phyloP scores from a whole-genome alignment of 2,113 vertebrate species.

The Pavo muticus region DNA sequence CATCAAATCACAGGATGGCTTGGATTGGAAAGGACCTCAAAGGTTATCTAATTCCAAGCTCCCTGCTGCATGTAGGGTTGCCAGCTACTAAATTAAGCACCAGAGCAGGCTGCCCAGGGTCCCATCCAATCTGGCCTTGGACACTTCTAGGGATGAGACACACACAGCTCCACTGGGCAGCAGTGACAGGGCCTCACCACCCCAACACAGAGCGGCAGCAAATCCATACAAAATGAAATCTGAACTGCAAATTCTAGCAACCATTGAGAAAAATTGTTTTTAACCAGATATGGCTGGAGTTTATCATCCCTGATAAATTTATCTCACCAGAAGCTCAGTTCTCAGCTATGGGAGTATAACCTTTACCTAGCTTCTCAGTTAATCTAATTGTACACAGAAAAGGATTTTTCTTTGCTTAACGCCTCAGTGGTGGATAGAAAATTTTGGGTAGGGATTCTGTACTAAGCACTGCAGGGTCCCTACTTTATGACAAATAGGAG shows the following conservation, averaged over 20 bases:
- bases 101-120: too few relatives aligned
- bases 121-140: too few relatives aligned
- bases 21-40: too few relatives aligned
- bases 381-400: not conserved
- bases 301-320: not conserved
- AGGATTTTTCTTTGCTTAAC: not conserved
- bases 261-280: not conserved
- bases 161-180: too few relatives aligned
- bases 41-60: too few relatives aligned
- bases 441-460: not conserved
- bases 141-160: too few relatives aligned
- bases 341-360: not conserved
- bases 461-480: not conserved
- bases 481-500: not conserved
- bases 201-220: too few relatives aligned
- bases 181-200: too few relatives aligned
- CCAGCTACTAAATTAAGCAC: too few relatives aligned
- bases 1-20: too few relatives aligned
- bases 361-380: not conserved
- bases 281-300: not conserved
- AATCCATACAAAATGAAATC: not conserved
- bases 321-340: fast-evolving
- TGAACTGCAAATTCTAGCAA: not conserved
- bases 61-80: too few relatives aligned
- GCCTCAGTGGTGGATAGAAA: not conserved